Base-by-base conservation (phyloP, 2,113 vertebrate genomes). In the Hippocampus guttulatus region DNA sequence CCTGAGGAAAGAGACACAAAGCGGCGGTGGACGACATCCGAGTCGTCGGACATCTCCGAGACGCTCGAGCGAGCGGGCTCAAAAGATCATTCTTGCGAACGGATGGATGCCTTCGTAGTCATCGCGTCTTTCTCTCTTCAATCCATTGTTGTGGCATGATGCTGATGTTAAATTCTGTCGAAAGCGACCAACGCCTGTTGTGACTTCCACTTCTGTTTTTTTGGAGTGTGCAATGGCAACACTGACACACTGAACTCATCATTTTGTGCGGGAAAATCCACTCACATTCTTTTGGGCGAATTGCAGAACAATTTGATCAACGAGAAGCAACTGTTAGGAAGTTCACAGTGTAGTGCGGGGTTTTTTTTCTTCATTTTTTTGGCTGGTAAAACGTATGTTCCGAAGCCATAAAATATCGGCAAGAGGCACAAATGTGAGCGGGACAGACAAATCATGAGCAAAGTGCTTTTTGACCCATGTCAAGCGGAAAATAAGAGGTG, bases 101-200 rank as follows among this genome's bases (percentile, higher is more conserved):
- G 87, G 82, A 83, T 83, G 84, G 84, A 85, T 84, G 84, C 79
- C 41, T 81, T 84, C 88, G 85, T 70, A 75, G 68, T 75, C 83
- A 79, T 88, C 55, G 77, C 63, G 62, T 72, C 75, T 78, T 63
- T 79, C 49, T 75, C 68, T 79, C 67, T 74, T 74, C 21, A 20
- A 84, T 82, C 84, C 87, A 88, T 90, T 86, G 81, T 88, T 88
- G 90, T 92, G 86, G 88, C 90, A 90, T 91, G 88, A 92, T 71
- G 84, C 84, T 87, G 33, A 38, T 38, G 88, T 91, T 85, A 83
- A 82, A 86, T 75, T 83, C 84, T 89, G 88, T 89, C 87, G 86
- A 87, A 87, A 86, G 85, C 88, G 84, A 85, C 81, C 85, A 87
- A 86, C 41, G 74, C 83, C 89, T 84, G 70, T 87, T 8, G 84